phyloP scores from a whole-genome alignment of 2,113 vertebrate genomes.

The Pyxicephalus adspersus region DNA sequence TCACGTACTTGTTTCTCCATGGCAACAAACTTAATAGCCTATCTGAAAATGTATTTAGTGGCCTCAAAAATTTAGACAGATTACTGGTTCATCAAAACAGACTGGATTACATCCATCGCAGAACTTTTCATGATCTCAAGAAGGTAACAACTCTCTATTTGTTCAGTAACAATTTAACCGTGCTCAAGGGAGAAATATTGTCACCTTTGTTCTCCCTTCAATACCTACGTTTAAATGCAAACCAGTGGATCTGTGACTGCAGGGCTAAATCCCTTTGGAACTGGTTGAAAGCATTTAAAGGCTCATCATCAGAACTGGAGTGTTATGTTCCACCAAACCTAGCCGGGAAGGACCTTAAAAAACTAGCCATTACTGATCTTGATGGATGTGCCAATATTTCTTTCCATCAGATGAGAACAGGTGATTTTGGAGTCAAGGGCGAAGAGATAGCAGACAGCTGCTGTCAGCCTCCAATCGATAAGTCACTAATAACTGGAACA shows the following conservation, averaged over 20 bases:
- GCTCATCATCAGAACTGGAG: constrained; percentile 91
- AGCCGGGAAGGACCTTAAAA: constrained; percentile 86
- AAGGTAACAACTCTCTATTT: constrained; percentile 92
- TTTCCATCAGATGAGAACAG: constrained; percentile 76
- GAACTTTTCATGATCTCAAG: constrained; percentile 88
- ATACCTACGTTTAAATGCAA: constrained; percentile 93
- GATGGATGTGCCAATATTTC: constrained; percentile 83
- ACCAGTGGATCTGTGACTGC: constrained; percentile 98
- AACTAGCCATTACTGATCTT: constrained; percentile 80
- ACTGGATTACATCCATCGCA: constrained; percentile 81
- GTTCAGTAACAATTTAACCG: constrained; percentile 94
- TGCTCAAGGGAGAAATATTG: constrained; percentile 87
- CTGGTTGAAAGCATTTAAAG: constrained; percentile 95
- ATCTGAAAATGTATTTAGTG: constrained; percentile 89
- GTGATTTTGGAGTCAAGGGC: constrained; percentile 81
- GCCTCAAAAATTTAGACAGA: constrained; percentile 88
- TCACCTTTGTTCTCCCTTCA: constrained; percentile 85
- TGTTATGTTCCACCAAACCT: constrained; percentile 83
- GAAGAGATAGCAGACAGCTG: constrained; percentile 79
- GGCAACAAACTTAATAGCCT: constrained; percentile 93
- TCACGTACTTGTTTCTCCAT: constrained; percentile 94
- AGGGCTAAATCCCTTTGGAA: constrained; percentile 92
- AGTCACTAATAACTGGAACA: constrained; percentile 87
- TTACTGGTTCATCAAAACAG: constrained; percentile 93
- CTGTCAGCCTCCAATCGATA: constrained; percentile 87